Base-by-base conservation (phyloP, 2,797 vertebrate genomes). In the Octomys mimax region DNA sequence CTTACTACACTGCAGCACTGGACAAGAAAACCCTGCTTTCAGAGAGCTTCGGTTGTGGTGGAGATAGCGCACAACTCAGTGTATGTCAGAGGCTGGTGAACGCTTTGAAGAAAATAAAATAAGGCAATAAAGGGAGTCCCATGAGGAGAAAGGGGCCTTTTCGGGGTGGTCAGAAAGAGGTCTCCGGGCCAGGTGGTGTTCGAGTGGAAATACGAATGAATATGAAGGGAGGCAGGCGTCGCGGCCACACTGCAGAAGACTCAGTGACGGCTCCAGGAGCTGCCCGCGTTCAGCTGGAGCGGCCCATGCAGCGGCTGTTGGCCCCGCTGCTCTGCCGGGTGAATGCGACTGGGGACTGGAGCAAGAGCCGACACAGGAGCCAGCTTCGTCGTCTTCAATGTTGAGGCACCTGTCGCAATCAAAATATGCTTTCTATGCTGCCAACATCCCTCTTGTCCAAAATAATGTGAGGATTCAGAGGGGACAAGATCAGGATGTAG, bases 21-120 rank as follows among this genome's bases (percentile, higher is more conserved):
- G 82, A 80, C 64, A 87, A 87, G 71, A 91, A 94, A 97, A 57
- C 3, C 57, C 81, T 91, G 22, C 6, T 59, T 31, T 91, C n/a
- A 2, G n/a, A 31, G 39, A 75, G 70, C 39, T 92, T 66, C 68
- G n/a, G 19, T 81, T 79, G 70, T 31, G 31, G 42, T 75, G 81
- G 36, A 80, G 31, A 82, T 0, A 42, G 42, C 22, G 39, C 21
- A 78, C 31, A 39, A 39, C 54, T 94, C 39, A 92, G 79, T 33
- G 11, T 24, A 1, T 8, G 42, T 68, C 59, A 68, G 36, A 62
- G 28, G 31, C 52, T n/a, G 26, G 86, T 39, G 9, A 64, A 6
- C 18, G 61, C 73, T 95, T 82, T 68, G 57, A 57, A 83, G 81
- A 68, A 86, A 93, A 66, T 42, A 18, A 92, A 95, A n/a, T 21